phyloP scores from a whole-genome alignment of 2,113 vertebrate genomes.

The Megaleporinus macrocephalus region DNA sequence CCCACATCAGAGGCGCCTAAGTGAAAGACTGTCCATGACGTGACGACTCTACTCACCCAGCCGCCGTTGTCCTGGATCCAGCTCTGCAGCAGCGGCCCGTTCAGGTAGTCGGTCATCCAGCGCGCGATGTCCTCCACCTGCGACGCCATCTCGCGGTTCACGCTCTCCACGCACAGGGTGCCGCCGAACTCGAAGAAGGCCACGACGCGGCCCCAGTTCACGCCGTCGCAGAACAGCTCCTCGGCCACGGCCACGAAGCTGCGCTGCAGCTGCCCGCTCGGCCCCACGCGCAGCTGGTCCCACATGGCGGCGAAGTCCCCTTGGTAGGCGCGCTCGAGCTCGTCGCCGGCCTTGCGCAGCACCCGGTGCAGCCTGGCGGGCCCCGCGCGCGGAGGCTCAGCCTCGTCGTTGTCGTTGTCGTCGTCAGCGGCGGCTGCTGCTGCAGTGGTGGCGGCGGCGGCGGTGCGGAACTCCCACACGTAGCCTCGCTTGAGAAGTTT shows the following conservation, averaged over 20 bases:
- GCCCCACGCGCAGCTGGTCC: background rate
- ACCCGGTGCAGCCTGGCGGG: conserved; percentile 76
- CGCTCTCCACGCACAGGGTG: conserved; percentile 86
- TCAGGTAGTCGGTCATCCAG: conserved; percentile 95
- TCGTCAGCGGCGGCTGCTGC: conserved; percentile 8
- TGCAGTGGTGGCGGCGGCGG: conserved; percentile 40
- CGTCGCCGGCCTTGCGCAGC: conserved; percentile 80
- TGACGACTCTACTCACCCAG: conserved; percentile 79
- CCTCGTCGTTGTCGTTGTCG: background rate
- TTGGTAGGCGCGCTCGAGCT: conserved; percentile 84
- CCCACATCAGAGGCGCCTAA: too few species aligned
- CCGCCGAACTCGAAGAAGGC: conserved; percentile 92
- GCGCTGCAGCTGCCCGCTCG: conserved; percentile 72
- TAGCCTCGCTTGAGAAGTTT: conserved; percentile 67
- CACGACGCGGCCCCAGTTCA: conserved; percentile 94
- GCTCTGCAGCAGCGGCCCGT: conserved; percentile 84
- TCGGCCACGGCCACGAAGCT: conserved; percentile 84
- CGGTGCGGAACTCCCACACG: conserved; percentile 57
- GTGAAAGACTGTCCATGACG: background rate
- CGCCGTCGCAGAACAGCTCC: conserved; percentile 89
- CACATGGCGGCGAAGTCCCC: conserved; percentile 78
- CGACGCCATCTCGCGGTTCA: conserved; percentile 82
- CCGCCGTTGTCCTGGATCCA: conserved; percentile 94
- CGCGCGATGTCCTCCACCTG: conserved; percentile 84
- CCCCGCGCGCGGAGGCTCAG: background rate